These are phyloP conservation scores for Alethe castanea DNA, from an alignment of 2,113 vertebrate species.

Conservation along the genomic window DNA sequence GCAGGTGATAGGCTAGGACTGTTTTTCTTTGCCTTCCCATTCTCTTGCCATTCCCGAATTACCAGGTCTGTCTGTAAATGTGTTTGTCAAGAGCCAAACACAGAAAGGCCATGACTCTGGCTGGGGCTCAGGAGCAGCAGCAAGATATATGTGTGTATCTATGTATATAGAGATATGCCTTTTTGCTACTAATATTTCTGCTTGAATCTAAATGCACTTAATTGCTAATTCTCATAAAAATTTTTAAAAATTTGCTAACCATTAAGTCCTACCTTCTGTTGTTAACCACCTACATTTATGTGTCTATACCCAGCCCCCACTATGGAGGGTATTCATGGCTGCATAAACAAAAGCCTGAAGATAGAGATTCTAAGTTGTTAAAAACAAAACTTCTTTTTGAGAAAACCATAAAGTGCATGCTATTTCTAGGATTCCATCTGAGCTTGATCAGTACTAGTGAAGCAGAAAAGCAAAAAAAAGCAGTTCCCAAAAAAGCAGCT, in stretches of 20 bases:
- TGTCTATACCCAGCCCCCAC: neutral
- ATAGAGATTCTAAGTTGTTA: neutral
- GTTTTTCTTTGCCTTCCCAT: neutral
- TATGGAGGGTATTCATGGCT: neutral
- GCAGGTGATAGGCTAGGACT: neutral
- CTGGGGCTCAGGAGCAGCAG: neutral
- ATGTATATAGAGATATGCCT: neutral
- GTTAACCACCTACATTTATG: neutral
- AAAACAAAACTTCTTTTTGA: neutral
- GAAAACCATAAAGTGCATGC: neutral
- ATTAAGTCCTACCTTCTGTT: neutral
- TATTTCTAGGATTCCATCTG: neutral
- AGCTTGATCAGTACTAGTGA: neutral
- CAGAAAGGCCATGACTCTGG: neutral
- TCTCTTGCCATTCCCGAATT: neutral
- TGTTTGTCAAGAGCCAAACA: neutral
- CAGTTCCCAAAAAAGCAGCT: constrained; percentile 15
- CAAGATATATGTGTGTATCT: neutral
- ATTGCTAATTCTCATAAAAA: neutral
- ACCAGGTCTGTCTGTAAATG: neutral
- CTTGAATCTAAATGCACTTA: neutral
- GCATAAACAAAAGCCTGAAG: neutral
- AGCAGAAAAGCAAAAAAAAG: neutral
- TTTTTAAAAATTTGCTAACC: neutral
- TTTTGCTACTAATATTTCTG: neutral